Percentiles rank a stretch among this genome's conserved stretches.
phyloP scores from a whole-genome alignment of 2,797 vertebrate genomes.

The Thalassophryne amazonica region DNA sequence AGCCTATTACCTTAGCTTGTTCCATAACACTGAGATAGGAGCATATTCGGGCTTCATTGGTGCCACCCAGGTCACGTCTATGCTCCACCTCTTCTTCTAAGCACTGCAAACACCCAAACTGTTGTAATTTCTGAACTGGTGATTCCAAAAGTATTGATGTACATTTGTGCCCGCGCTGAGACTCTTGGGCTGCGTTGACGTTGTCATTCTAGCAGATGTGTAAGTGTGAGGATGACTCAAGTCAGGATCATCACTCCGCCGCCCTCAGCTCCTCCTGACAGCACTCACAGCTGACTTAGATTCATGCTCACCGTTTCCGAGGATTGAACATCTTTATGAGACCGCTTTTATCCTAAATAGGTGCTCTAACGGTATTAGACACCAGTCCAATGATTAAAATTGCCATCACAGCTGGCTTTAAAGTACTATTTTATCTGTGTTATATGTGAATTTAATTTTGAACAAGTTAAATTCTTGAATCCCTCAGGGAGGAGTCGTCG shows the following conservation, averaged over 20 bases:
- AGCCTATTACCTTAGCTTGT: too few species aligned
- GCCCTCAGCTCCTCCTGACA: constrained; percentile 47
- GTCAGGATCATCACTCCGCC: constrained; percentile 59
- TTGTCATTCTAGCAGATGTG: constrained; percentile 68
- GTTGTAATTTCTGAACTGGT: too few species aligned
- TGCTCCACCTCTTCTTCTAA: too few species aligned
- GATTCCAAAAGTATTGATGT: too few species aligned
- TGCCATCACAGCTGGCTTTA: constrained; percentile 1
- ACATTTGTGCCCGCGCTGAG: constrained; percentile 50
- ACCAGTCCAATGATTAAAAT: constrained; percentile 34
- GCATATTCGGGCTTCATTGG: too few species aligned
- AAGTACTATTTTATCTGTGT: constrained; percentile 18
- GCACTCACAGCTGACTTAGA: constrained; percentile 49
- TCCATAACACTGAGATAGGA: too few species aligned
- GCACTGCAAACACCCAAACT: too few species aligned
- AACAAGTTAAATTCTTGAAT: too few species aligned
- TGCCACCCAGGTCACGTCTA: too few species aligned
- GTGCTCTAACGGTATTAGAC: constrained; percentile 5
- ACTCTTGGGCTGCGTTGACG: constrained; percentile 61
- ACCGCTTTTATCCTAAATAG: constrained; percentile 35
- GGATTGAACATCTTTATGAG: constrained; percentile 50
- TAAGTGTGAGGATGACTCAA: constrained; percentile 72
- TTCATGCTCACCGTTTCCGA: constrained; percentile 40
- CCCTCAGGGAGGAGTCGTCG: too few species aligned
- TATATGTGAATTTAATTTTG: too few species aligned